Evolutionary conservation across 2,888 invertebrate genomes (phyloP).

Genomic region (Idaea straminata): DNA sequence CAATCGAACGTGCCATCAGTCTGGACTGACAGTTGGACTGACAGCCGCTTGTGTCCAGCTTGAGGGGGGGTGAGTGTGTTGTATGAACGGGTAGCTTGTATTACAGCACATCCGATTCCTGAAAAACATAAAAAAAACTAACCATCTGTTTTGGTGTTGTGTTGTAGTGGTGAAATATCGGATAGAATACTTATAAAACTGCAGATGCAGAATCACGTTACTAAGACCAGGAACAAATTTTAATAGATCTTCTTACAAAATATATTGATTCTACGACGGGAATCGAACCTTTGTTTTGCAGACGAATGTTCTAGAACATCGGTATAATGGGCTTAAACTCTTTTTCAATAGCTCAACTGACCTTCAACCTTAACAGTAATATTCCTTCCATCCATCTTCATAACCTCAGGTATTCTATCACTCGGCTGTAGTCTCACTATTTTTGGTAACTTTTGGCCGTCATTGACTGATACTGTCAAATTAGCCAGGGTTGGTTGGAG

Average conservation of each 20-base stretch:
- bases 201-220: too few relatives aligned
- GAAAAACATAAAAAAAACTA: conserved; percentile 1
- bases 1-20: conserved; percentile 70
- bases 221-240: too few relatives aligned
- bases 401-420: conserved; percentile 44
- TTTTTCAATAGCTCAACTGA: conserved; percentile 49
- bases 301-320: too few relatives aligned
- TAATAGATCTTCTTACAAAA: too few relatives aligned
- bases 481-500: conserved; percentile 40
- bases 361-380: conserved; percentile 34
- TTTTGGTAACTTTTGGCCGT: conserved; percentile 25
- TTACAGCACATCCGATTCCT: conserved; percentile 63
- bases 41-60: conserved; percentile 35
- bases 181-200: too few relatives aligned
- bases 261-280: too few relatives aligned
- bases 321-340: neutral
- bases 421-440: conserved; percentile 39
- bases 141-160: too few relatives aligned
- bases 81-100: conserved; percentile 66
- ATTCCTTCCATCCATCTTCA: conserved; percentile 42
- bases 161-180: too few relatives aligned
- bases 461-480: conserved; percentile 51
- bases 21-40: conserved; percentile 51
- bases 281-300: too few relatives aligned
- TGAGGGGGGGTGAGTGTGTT: conserved; percentile 35